A percentile compares a stretch with the other conserved stretches of the same genome.
phyloP scores from a whole-genome alignment of 2,888 invertebrate species.

The Arrhopalites spinosus region DNA sequence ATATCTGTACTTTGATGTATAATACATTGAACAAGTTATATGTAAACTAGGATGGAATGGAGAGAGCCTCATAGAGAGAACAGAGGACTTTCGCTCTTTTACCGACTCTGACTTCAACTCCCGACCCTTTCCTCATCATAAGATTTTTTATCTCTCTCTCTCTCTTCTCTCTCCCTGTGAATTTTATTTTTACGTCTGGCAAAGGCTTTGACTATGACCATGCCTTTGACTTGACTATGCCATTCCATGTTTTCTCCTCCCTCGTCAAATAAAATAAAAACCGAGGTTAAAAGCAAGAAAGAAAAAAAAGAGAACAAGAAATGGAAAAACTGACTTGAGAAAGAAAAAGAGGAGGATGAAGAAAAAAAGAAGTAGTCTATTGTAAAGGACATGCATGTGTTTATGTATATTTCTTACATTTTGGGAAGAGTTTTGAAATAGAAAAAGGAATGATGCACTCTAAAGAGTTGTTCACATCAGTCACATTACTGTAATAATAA shows the following conservation, averaged over 20 bases:
- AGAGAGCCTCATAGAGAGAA: conserved; percentile 8
- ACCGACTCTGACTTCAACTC: not conserved
- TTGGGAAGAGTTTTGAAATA: no score
- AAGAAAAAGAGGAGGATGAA: no score
- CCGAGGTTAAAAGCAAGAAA: not conserved
- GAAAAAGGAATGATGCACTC: no score
- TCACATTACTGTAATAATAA: no score
- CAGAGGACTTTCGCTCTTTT: not conserved
- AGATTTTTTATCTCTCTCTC: conserved; percentile 2
- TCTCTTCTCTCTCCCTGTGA: not conserved
- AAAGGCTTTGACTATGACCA: no score
- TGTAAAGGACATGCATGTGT: no score
- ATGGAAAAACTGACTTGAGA: no score
- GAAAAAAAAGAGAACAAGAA: no score
- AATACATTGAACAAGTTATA: not conserved
- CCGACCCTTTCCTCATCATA: conserved; percentile 11
- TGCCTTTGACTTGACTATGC: not conserved
- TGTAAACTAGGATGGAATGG: not conserved
- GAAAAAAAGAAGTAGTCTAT: no score
- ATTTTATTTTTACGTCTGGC: conserved; percentile 13
- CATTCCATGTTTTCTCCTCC: conserved; percentile 7
- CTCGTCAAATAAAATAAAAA: conserved; percentile 6
- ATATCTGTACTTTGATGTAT: no score
- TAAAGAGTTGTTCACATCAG: no score
- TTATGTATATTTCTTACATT: no score